A percentile compares a stretch with the other conserved stretches of the same genome.
Conservation (phyloP, 1,140 invertebrate genomes). For the Heliconius eleuchia region DNA sequence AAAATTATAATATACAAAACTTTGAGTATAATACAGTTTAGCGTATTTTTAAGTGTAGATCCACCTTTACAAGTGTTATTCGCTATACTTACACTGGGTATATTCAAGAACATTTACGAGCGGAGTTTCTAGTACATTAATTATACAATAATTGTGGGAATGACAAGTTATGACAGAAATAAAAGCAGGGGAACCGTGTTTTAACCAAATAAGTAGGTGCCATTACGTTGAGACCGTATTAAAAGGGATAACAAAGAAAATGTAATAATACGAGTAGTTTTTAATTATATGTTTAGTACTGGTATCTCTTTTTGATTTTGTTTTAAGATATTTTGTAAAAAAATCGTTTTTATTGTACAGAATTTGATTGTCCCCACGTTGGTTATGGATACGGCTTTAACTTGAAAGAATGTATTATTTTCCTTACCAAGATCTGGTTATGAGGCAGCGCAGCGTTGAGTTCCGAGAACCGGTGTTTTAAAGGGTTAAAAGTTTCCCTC, state of each 20-base stretch:
- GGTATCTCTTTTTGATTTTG: not conserved
- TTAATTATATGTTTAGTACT: no score
- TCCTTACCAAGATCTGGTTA: no score
- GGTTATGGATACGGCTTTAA: no score
- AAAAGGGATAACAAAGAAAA: not conserved
- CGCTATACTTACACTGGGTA: not conserved
- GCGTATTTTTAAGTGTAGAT: not conserved
- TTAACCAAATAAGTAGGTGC: constrained; percentile 2
- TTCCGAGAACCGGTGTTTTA: no score
- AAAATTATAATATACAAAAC: no score
- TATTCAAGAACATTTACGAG: constrained; percentile 28
- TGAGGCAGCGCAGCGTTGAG: no score
- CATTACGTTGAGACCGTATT: not conserved
- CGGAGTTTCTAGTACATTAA: constrained; percentile 37
- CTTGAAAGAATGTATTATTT: no score
- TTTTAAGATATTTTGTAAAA: not conserved
- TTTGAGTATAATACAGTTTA: not conserved
- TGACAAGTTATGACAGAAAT: constrained; percentile 34
- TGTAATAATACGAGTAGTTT: no score
- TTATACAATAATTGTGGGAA: constrained; percentile 34
- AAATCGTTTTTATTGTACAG: no score
- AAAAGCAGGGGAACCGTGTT: constrained; percentile 24
- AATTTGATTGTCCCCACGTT: no score
- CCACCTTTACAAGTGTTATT: not conserved
- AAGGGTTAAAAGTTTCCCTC: no score